These are phyloP conservation scores for Pammene fasciana DNA, from an alignment of 2,888 invertebrate species.

Conservation along the genomic window DNA sequence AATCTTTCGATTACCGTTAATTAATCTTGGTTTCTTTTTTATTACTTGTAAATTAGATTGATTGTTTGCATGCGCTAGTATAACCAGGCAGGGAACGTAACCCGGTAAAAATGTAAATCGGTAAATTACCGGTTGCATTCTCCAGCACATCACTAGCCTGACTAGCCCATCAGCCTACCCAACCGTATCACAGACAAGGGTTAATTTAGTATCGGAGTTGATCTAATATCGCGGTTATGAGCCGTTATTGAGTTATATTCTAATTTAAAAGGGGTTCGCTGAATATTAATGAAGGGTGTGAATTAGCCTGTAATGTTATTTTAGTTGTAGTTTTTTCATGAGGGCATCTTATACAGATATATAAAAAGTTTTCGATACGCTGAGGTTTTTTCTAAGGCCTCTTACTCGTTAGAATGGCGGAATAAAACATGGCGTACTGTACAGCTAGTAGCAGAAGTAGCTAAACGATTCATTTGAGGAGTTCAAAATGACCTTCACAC, in stretches of 20 bases:
- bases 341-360: background rate
- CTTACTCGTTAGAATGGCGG: too few relatives aligned
- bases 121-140: too few relatives aligned
- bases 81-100: too few relatives aligned
- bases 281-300: slow-evolving; percentile 14
- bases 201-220: slow-evolving; percentile 31
- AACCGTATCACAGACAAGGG: slow-evolving; percentile 30
- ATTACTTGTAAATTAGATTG: too few relatives aligned
- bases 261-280: slow-evolving; percentile 11
- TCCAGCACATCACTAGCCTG: background rate
- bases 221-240: slow-evolving; percentile 19
- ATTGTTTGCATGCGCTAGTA: too few relatives aligned
- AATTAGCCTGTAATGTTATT: slow-evolving; percentile 4
- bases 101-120: too few relatives aligned
- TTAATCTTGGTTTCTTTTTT: too few relatives aligned
- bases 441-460: too few relatives aligned
- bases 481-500: too few relatives aligned
- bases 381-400: background rate
- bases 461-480: too few relatives aligned
- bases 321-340: background rate
- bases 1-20: too few relatives aligned
- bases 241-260: slow-evolving; percentile 2
- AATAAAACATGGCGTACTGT: too few relatives aligned
- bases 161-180: slow-evolving; percentile 30
- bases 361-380: background rate